Evolutionary conservation across 2,113 vertebrate species (phyloP).

Genomic region (Psilopogon haemacephalus): DNA sequence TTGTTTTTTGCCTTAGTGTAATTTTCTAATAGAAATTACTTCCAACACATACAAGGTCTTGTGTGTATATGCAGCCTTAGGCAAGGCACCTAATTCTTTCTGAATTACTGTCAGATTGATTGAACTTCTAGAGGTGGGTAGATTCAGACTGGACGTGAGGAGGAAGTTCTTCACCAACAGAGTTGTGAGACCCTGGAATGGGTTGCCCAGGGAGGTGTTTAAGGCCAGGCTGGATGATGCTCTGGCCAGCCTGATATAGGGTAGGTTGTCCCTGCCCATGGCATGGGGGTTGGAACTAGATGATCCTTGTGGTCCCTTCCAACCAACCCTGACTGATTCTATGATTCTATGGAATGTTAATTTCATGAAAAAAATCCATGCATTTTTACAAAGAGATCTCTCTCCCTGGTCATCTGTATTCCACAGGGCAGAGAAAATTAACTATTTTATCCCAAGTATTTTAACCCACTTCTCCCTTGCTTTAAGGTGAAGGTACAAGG

Average conservation of each 20-base stretch:
- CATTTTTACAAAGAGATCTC: background rate
- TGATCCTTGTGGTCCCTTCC: no score
- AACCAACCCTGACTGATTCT: no score
- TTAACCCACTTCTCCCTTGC: background rate
- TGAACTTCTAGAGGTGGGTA: background rate
- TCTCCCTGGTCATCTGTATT: background rate
- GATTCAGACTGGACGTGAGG: no score
- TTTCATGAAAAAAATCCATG: background rate
- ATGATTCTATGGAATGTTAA: no score
- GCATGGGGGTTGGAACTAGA: no score
- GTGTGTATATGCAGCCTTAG: background rate
- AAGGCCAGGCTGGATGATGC: no score
- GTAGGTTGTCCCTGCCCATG: no score
- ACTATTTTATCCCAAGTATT: background rate
- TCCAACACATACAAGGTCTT: background rate
- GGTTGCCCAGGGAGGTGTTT: no score
- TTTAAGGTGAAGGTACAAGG: background rate
- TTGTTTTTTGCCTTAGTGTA: background rate
- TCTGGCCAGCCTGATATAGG: no score
- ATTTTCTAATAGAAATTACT: background rate
- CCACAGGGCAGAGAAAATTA: background rate
- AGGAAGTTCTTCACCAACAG: no score
- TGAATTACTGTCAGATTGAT: background rate
- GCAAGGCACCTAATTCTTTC: background rate
- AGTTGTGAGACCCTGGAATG: no score